Evolutionary conservation across 1,140 invertebrate genomes (phyloP).

Genomic region (Megalopta genalis): DNA sequence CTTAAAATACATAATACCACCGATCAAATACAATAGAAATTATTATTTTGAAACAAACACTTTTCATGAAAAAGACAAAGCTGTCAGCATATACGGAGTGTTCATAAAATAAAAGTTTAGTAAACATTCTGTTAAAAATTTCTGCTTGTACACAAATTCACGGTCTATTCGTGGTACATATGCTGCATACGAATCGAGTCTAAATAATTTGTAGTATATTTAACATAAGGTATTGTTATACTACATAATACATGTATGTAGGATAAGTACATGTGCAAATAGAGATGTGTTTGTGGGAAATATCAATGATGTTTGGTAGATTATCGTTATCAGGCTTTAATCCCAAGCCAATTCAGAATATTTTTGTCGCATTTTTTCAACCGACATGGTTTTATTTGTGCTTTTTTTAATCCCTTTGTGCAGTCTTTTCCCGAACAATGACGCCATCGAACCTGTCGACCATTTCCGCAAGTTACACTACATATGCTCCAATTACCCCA

Average conservation of each 20-base stretch:
- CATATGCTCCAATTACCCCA: constrained; percentile 63
- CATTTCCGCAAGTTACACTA: constrained; percentile 64
- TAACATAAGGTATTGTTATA: neutral
- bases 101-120: no score
- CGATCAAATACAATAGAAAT: neutral
- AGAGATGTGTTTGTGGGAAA: no score
- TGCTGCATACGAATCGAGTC: no score
- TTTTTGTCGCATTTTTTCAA: constrained; percentile 49
- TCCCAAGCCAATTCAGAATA: constrained; percentile 59
- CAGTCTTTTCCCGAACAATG: constrained; percentile 57
- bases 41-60: neutral
- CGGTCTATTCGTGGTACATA: no score
- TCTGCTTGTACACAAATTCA: no score
- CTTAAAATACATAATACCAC: neutral
- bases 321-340: constrained; percentile 44
- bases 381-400: constrained; percentile 58
- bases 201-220: neutral
- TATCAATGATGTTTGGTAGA: no score
- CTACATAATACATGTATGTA: neutral
- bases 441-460: constrained; percentile 65
- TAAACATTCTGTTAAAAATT: no score
- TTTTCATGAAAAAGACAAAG: neutral
- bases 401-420: constrained; percentile 57
- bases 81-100: neutral
- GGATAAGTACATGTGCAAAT: no score